These are phyloP conservation scores for Orthosia incerta DNA, from an alignment of 2,888 invertebrate genomes.

Conservation along the genomic window DNA sequence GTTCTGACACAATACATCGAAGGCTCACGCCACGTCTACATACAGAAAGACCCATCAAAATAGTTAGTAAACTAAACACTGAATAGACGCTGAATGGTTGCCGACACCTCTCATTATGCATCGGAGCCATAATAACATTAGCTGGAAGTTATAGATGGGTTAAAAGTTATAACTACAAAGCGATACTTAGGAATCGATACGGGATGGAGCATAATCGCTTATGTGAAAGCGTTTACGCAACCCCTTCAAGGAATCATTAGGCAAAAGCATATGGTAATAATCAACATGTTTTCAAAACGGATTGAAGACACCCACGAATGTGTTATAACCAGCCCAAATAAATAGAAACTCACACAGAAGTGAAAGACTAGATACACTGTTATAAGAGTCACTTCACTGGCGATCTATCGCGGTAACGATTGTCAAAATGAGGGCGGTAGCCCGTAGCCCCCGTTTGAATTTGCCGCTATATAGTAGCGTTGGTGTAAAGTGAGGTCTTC, in stretches of 20 bases:
- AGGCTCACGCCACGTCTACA: neutral
- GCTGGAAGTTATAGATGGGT: constrained; percentile 49
- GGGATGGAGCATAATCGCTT: neutral
- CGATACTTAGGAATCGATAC: constrained; percentile 23
- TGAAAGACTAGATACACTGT: too few species aligned
- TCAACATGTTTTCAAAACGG: too few species aligned
- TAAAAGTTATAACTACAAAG: constrained; percentile 42
- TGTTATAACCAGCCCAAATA: too few species aligned
- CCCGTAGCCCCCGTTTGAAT: too few species aligned
- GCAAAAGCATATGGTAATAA: too few species aligned
- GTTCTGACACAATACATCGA: constrained; percentile 5
- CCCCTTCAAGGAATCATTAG: neutral
- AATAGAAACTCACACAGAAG: too few species aligned
- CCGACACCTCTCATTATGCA: constrained; percentile 42
- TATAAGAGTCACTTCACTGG: too few species aligned
- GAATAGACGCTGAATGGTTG: constrained; percentile 35
- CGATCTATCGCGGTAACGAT: too few species aligned
- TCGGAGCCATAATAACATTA: constrained; percentile 44
- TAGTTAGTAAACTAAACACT: constrained; percentile 49
- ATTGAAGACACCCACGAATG: too few species aligned
- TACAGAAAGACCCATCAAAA: constrained; percentile 47
- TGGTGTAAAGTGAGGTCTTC: too few species aligned
- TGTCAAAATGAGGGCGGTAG: too few species aligned
- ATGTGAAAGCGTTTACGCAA: neutral
- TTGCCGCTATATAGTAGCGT: too few species aligned